Evolutionary conservation across 2,888 invertebrate species (phyloP).

Genomic region (Coecobrya sp.): DNA sequence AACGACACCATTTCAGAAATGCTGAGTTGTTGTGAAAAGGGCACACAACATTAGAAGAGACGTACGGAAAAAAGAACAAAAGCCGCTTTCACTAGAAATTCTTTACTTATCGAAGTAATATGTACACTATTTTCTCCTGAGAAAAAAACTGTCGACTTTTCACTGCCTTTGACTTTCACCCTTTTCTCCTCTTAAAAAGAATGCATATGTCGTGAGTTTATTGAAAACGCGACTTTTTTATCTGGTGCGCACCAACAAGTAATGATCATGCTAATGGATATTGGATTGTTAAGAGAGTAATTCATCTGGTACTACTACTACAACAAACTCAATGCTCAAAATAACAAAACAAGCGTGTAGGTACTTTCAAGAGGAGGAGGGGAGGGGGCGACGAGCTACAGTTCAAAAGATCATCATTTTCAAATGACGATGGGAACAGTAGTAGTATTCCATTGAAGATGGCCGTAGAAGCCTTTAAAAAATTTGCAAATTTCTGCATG

Average conservation of each 20-base stretch:
- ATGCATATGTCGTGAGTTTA: slow-evolving; percentile 44
- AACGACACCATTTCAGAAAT: slow-evolving; percentile 44
- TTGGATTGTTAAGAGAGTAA: slow-evolving; percentile 57
- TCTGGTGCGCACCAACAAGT: slow-evolving; percentile 60
- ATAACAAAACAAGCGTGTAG: background rate
- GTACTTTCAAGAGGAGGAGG: background rate
- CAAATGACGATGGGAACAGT: background rate
- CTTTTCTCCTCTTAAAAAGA: slow-evolving; percentile 30
- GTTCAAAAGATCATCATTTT: slow-evolving; percentile 56
- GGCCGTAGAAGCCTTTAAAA: background rate
- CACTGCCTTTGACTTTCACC: slow-evolving; percentile 74
- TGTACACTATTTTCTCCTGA: slow-evolving; percentile 11
- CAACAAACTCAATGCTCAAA: slow-evolving; percentile 1
- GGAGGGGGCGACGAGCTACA: background rate
- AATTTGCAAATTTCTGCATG: slow-evolving; percentile 5
- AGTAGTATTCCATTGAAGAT: background rate
- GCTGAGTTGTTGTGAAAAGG: slow-evolving; percentile 58
- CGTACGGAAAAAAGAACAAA: slow-evolving; percentile 56
- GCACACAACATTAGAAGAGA: slow-evolving; percentile 42
- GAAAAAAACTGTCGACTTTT: slow-evolving; percentile 67
- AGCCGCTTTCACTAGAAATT: slow-evolving; percentile 58
- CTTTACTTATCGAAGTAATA: slow-evolving; percentile 43
- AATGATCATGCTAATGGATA: slow-evolving; percentile 75
- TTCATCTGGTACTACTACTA: slow-evolving; percentile 34
- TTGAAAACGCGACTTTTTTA: slow-evolving; percentile 64